Percentiles rank a stretch among this genome's conserved stretches.
Evolutionary conservation across 2,888 invertebrate genomes (phyloP).

Genomic region (Spilosoma lubricipeda): DNA sequence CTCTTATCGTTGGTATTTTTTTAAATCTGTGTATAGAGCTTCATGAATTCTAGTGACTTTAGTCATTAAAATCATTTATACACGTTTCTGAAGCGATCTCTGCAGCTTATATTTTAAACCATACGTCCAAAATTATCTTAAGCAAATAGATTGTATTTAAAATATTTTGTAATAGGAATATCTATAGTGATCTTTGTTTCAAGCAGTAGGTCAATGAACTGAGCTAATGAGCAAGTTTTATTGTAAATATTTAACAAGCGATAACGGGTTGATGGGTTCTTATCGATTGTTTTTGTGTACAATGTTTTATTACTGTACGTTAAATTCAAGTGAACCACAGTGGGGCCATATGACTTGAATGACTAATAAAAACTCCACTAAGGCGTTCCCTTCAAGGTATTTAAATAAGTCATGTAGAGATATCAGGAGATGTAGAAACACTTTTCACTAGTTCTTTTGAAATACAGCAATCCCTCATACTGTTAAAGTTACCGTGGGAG

Average conservation of each 20-base stretch:
- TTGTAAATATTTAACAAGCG: slow-evolving; percentile 36
- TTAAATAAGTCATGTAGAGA: background rate
- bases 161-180: slow-evolving; percentile 67
- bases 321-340: background rate
- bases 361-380: background rate
- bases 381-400: too few relatives aligned
- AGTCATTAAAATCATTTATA: background rate
- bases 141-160: slow-evolving; percentile 62
- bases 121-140: slow-evolving; percentile 57
- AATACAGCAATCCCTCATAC: too few relatives aligned
- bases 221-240: slow-evolving; percentile 40
- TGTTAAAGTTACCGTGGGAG: too few relatives aligned
- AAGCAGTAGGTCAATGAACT: slow-evolving; percentile 38
- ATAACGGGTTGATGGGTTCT: slow-evolving; percentile 20
- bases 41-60: too few relatives aligned
- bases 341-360: background rate
- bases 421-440: background rate
- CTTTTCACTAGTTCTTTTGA: background rate
- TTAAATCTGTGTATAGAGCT: too few relatives aligned
- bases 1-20: too few relatives aligned
- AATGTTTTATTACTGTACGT: background rate
- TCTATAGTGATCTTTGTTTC: slow-evolving; percentile 62
- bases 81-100: slow-evolving; percentile 2
- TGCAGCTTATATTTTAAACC: background rate
- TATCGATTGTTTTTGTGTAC: slow-evolving; percentile 21